Base-by-base conservation (phyloP, 53 echinoderm and acorn worm genomes). In the Holothuria leucospilota region DNA sequence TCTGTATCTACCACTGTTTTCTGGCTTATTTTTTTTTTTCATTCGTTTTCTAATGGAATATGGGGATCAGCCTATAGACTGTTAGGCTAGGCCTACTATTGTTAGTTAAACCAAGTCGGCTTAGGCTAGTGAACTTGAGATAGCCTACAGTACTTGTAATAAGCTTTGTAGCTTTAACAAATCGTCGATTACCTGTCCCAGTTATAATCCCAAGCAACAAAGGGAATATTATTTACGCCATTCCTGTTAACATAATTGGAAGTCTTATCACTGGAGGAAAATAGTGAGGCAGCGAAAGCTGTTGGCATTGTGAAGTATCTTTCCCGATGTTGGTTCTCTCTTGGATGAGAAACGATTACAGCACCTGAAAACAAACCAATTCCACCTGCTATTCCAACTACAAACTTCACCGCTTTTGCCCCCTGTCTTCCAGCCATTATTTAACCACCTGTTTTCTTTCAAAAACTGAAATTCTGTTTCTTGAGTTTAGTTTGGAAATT, bases 181-280 rank as follows among this genome's bases (percentile, higher is more conserved):
- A 46, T 7, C 46, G 56, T 56, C 11, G 10, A 38, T 80, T 68
- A 93, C 99, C 85, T 99, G 56, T 99, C 99, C 99, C 99, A 99
- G 67, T 99, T 99, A 34, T 39, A 34, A 64, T 99, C 95, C 99
- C 99, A 99, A 71, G 80, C 85, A 15, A 85, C 89, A 68, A 90
- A 93, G 0, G 99, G 95, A 25, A 62, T 82, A 59, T 68, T 90
- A 67, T 67, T 88, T 87, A 93, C 23, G 90, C 87, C 62, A 67
- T 67, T 67, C 24, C 67, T 67, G 67, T 13, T 27, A 1, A 30
- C 27, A 26, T 67, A 29, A 15, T 27, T 25, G 56, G 56, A 9
- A 1, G 56, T 56, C 56, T 56, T 56, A 4, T 67, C 26, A 38
- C 88, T 12, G 84, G 77, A 39, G 89, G 92, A 59, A 89, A 29